Evolutionary conservation across 1,140 invertebrate genomes (phyloP), one percentile per base, ranked within the genome.

Genomic region (Drosophila chauvacae): DNA sequence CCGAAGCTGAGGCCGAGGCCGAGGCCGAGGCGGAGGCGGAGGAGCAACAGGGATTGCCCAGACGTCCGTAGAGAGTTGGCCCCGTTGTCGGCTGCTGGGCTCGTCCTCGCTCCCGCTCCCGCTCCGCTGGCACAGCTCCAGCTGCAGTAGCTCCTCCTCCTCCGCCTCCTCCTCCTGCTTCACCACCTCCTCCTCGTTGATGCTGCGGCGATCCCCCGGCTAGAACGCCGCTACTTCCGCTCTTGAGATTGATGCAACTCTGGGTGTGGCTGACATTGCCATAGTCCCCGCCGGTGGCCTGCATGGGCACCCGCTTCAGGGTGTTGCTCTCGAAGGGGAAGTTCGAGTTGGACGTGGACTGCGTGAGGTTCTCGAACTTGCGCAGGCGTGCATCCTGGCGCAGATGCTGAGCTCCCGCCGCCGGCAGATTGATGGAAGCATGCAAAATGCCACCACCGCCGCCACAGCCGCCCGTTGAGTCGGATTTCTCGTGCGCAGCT

Each of bases 271-370:
- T 81, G 2, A 86, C 86, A 18, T 75, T 74, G 42, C 70, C 73
- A 30, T 78, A 76, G 48, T 81, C 81, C 35, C 88, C 80, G 20
- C 85, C 80, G 14, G 79, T 83, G 47, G 78, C 56, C 69, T 79
- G 39, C 28, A 85, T 61, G 26, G 83, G 87, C 39, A 66, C 74
- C 9, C 86, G 77, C 48, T 91, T 91, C 10, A 92, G 23, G 2
- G 88, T 91, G 45, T 91, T 90, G 66, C 91, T 92, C 66, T 91
- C 91, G 13, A 92, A 91, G 0, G 91, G 90, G 10, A 91, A 91
- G 59, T 92, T 92, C 13, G 90, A 90, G 53, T 85, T 92, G 3
- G 92, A 92, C 0, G 91, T 90, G 18, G 91, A 92, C 60, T 92
- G 90, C 2, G 91, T 84, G 11, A 91, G 74, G 30, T 86, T 91